Percentiles rank a stretch among this genome's conserved stretches.
Conservation (phyloP, 2,113 vertebrate genomes). For the Rhinoptilus africanus region DNA sequence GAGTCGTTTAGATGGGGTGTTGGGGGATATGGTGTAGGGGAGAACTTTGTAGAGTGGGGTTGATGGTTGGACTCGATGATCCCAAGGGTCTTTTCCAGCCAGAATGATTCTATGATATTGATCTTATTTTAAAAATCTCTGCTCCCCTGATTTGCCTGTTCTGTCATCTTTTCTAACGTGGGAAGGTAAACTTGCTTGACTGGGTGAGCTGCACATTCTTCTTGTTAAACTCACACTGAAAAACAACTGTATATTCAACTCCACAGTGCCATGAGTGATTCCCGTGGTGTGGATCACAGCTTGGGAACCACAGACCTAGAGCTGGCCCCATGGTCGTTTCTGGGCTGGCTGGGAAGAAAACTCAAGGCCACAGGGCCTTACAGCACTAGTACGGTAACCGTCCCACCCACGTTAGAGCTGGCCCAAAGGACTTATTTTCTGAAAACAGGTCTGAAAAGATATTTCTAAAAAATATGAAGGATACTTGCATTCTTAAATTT, state of each 20-base stretch:
- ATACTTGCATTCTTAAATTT: neutral
- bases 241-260: neutral
- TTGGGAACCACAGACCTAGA: neutral
- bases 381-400: neutral
- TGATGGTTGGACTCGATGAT: too few species aligned
- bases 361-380: neutral
- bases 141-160: neutral
- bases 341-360: neutral
- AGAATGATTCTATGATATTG: neutral
- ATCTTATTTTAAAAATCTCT: neutral
- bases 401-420: fast-evolving
- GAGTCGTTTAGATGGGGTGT: too few species aligned
- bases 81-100: too few species aligned
- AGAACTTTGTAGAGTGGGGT: too few species aligned
- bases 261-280: neutral
- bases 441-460: neutral
- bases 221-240: neutral
- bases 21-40: too few species aligned
- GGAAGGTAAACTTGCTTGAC: neutral
- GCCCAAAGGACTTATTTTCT: neutral
- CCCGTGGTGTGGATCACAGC: neutral
- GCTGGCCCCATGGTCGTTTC: neutral
- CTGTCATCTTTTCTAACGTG: neutral
- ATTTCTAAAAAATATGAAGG: neutral
- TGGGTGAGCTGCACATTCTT: neutral